Conservation (phyloP, 1,140 invertebrate species). For the Neuroterus valhalla region DNA sequence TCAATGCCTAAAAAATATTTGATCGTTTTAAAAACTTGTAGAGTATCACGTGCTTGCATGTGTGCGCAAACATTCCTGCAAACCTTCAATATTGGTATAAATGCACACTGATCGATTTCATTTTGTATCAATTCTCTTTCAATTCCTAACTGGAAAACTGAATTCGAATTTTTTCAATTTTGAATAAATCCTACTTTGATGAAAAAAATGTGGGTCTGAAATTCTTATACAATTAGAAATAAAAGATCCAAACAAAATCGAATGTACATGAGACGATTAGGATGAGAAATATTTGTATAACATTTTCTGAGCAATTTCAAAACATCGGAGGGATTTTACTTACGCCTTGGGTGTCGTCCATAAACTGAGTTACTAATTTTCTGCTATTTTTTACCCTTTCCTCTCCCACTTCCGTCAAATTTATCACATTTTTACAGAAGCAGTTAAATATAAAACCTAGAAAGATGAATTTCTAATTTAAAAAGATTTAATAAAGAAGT, state of each 20-base stretch:
- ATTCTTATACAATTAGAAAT: background rate
- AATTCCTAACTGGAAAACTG: conserved; percentile 1
- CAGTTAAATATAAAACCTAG: too few relatives aligned
- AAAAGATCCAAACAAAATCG: background rate
- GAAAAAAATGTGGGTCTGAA: background rate
- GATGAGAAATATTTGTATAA: background rate
- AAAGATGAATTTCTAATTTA: too few relatives aligned
- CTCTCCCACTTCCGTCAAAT: too few relatives aligned
- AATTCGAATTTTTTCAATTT: conserved; percentile 33
- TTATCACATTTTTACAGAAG: too few relatives aligned
- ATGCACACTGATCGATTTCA: conserved; percentile 20
- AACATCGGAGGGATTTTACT: conserved; percentile 65
- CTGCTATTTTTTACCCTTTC: conserved; percentile 6
- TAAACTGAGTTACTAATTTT: too few relatives aligned
- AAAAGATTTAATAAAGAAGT: too few relatives aligned
- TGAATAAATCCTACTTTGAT: background rate
- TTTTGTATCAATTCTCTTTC: conserved; percentile 21
- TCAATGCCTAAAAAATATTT: conserved; percentile 26
- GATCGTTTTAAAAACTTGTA: conserved; percentile 19
- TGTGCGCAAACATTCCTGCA: conserved; percentile 7
- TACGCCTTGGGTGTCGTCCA: too few relatives aligned
- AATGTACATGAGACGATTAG: background rate
- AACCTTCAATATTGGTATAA: background rate
- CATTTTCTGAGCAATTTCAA: conserved; percentile 67
- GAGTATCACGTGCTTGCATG: conserved; percentile 11